Base-by-base conservation (phyloP, 2,888 invertebrate species). In the Pristionchus fissidentatus region DNA sequence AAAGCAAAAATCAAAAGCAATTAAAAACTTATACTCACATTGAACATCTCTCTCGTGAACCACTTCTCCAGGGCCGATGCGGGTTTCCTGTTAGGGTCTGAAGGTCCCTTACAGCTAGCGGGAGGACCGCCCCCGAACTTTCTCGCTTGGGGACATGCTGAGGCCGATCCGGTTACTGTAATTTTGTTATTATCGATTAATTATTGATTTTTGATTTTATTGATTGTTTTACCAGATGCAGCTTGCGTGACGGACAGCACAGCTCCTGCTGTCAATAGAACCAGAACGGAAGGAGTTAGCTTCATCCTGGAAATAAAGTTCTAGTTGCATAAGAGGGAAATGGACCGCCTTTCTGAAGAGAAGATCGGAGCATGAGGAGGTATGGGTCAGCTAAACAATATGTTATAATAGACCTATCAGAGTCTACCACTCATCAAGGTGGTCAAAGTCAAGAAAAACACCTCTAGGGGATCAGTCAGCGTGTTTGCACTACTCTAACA, bases 81-180 rank as follows among this genome's bases (percentile, higher is more conserved):
- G 0, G 90, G 89, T 70, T 85, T 73, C 35, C 89, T 88, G 84
- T 89, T 88, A 2, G 91, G 91, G 80, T 91, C 91, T 4, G 86
- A 73, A 13, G 90, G 87, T 8, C 43, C 84, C 4, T 79, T 38
- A 82, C 90, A 91, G 22, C 83, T n/a, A 35, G 83, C 35, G 26
- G 70, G 83, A 32, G 83, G 83, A n/a, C 83, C 83, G 3, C 35
- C 15, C 5, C 83, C 83, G 55, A 83, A 83, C 38, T 73, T 70
- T 19, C 52, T 41, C 10, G 83, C 83, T 35, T 73, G 35, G 7
- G 79, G 79, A 46, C 79, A 79, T 4, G n/a, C 26, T 0, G 79
- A n/a, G 26, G 79, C 79, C 35, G 79, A 57, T 26, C 79, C 79
- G 26, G 79, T 79, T 79, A 77, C 75, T 77, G 75, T 32, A 77